These are phyloP conservation scores for Ostrea denselamellosa DNA, from an alignment of 1,140 invertebrate genomes.

Conservation along the genomic window DNA sequence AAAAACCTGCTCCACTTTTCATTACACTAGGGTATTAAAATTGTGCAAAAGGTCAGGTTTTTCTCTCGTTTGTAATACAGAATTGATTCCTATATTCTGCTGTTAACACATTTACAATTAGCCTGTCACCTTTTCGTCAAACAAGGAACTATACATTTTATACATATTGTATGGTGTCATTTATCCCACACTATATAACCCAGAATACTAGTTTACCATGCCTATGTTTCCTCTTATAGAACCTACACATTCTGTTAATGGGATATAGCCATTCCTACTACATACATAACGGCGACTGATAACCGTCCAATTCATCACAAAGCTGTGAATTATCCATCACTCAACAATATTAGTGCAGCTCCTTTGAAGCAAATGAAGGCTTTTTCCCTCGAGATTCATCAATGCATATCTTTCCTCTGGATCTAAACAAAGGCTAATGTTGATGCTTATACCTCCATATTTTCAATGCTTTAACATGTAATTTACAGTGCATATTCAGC, in stretches of 20 bases:
- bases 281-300: not conserved
- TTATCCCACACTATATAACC: not conserved
- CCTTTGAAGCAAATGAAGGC: conserved; percentile 21
- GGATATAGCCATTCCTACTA: not conserved
- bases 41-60: not conserved
- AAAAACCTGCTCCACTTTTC: not conserved
- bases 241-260: not conserved
- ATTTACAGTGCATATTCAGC: not conserved
- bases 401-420: not conserved
- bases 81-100: not conserved
- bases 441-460: not conserved
- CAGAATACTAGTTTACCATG: not conserved
- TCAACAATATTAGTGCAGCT: conserved; percentile 13
- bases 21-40: not conserved
- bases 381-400: not conserved
- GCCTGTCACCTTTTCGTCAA: not conserved
- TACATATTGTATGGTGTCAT: not conserved
- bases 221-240: not conserved
- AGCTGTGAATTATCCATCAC: not conserved
- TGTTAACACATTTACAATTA: not conserved
- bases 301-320: conserved; percentile 20
- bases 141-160: not conserved
- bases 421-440: not conserved
- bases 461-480: not conserved
- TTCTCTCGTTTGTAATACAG: not conserved